Conservation (phyloP, 2,888 invertebrate species). For the Nineta flava region DNA sequence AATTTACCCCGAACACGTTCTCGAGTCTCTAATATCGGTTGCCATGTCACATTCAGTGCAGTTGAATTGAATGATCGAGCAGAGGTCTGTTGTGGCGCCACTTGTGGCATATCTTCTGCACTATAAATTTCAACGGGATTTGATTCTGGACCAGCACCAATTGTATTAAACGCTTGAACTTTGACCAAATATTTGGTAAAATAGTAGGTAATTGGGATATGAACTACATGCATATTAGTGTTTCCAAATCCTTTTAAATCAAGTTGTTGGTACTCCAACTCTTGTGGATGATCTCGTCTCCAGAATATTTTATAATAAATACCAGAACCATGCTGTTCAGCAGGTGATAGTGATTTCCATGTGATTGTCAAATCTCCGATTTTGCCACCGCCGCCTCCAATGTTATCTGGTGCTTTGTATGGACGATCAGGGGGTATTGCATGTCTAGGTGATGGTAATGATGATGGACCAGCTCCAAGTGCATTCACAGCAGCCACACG, state of each 20-base stretch:
- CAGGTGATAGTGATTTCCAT: constrained; percentile 62
- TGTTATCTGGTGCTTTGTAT: constrained; percentile 55
- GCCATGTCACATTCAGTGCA: constrained; percentile 82
- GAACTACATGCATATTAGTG: constrained; percentile 61
- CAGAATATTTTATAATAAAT: constrained; percentile 84
- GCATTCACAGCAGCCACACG: constrained; percentile 75
- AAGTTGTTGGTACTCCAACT: constrained; percentile 60
- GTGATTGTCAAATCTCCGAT: constrained; percentile 85
- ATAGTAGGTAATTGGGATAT: constrained; percentile 54
- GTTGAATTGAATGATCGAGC: constrained; percentile 81
- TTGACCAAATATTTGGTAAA: constrained; percentile 75
- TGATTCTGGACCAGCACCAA: constrained; percentile 72
- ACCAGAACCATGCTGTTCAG: constrained; percentile 78
- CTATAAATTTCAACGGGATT: constrained; percentile 59
- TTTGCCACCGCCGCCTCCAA: constrained; percentile 90
- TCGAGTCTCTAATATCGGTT: constrained; percentile 67
- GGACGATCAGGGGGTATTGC: constrained; percentile 71
- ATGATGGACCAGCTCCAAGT: constrained; percentile 59
- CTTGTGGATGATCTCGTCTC: constrained; percentile 41
- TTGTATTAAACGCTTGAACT: constrained; percentile 66
- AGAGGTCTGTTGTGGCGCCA: constrained; percentile 68
- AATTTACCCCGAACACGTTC: constrained; percentile 76
- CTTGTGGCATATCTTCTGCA: constrained; percentile 86
- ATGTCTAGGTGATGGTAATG: constrained; percentile 72
- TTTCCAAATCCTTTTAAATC: constrained; percentile 58